phyloP scores from a whole-genome alignment of 2,113 vertebrate species.

The Cebidichthys violaceus region DNA sequence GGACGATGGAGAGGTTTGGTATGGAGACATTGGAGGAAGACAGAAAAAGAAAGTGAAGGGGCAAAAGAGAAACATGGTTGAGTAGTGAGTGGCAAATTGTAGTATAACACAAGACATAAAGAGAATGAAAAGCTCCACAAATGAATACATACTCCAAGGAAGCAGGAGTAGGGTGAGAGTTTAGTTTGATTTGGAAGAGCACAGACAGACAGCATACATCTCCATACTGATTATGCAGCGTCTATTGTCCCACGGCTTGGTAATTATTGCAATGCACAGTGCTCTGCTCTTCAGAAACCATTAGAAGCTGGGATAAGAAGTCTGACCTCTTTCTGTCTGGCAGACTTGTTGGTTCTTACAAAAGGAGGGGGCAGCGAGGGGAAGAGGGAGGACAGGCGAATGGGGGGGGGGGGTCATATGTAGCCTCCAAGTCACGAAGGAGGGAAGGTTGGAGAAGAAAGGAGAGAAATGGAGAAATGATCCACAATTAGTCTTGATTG shows the following conservation, averaged over 20 bases:
- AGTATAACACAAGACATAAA: conserved; percentile 37
- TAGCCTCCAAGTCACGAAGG: conserved; percentile 39
- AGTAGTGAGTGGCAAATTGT: conserved; percentile 26
- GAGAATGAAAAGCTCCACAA: conserved; percentile 56
- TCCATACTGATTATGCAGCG: conserved; percentile 75
- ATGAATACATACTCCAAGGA: conserved; percentile 69
- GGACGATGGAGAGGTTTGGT: not conserved
- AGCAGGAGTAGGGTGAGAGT: conserved; percentile 57
- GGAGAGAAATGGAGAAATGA: conserved; percentile 1
- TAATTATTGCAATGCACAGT: conserved; percentile 75
- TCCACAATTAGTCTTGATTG: conserved; percentile 28
- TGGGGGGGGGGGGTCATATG: not conserved
- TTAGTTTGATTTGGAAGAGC: conserved; percentile 56
- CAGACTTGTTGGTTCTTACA: conserved; percentile 72
- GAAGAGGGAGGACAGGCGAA: not conserved
- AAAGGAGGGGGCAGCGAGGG: conserved; percentile 45
- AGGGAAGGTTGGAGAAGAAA: conserved; percentile 43
- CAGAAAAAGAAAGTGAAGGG: not conserved
- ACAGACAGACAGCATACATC: conserved; percentile 64
- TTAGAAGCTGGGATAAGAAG: conserved; percentile 76
- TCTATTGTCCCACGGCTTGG: conserved; percentile 68
- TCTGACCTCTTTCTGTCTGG: conserved; percentile 76
- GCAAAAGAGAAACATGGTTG: not conserved
- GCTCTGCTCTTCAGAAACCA: conserved; percentile 74
- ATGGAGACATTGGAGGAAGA: conserved; percentile 32